Conservation (phyloP, 2,113 vertebrate species). For the Aphelocoma coerulescens region DNA sequence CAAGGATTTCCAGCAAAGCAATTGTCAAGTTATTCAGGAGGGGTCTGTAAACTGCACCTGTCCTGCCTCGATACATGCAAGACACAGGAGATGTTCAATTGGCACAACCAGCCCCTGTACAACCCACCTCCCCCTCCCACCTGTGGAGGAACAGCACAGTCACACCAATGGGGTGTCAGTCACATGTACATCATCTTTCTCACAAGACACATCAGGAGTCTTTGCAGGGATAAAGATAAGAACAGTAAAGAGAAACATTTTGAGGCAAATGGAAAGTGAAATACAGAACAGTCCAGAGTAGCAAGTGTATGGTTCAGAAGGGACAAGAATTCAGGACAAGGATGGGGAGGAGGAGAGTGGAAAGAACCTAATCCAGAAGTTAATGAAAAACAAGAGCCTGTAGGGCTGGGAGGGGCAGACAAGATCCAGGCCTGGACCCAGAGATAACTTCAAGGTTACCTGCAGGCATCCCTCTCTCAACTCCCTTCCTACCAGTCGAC, state of each 20-base stretch:
- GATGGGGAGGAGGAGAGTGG: not conserved
- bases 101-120: not conserved
- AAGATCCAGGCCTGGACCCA: not conserved
- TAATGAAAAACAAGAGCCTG: not conserved
- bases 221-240: not conserved
- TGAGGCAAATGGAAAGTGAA: not conserved
- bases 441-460: slow-evolving; percentile 20
- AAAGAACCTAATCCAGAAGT: not conserved
- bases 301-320: not conserved
- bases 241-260: not conserved
- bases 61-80: not conserved
- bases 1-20: not conserved
- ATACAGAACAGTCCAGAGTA: not conserved
- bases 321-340: not conserved
- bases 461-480: not conserved
- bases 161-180: not conserved
- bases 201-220: not conserved
- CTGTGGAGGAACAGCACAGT: not conserved
- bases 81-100: not conserved
- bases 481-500: not conserved
- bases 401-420: not conserved
- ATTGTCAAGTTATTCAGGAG: not conserved
- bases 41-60: not conserved
- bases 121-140: not conserved
- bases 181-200: not conserved